A percentile compares a stretch with the other conserved stretches of the same genome.
These are phyloP conservation scores for Salvelinus sp. DNA, from an alignment of 2,113 vertebrate species.

Conservation along the genomic window DNA sequence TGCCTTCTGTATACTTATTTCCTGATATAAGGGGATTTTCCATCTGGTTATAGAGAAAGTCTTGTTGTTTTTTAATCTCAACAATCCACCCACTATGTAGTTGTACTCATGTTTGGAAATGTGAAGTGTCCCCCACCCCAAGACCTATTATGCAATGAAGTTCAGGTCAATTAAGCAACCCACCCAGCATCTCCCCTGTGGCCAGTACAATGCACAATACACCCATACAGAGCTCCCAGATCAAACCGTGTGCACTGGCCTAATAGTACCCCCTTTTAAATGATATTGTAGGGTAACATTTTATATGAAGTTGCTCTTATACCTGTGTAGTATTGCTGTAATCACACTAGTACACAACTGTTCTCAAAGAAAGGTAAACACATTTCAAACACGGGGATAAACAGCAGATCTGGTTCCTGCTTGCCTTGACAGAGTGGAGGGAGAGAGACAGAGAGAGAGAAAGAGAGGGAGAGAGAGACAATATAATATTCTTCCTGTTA, in stretches of 20 bases:
- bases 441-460: conserved; percentile 1
- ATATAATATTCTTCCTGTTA: conserved; percentile 53
- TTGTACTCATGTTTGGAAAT: conserved; percentile 25
- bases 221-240: conserved; percentile 10
- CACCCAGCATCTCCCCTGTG: conserved; percentile 33
- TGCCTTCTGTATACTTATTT: background rate
- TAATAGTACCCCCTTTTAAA: conserved; percentile 23
- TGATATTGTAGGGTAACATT: conserved; percentile 27
- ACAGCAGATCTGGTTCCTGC: conserved; percentile 20
- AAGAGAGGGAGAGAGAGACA: conserved; percentile 4
- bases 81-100: conserved; percentile 27
- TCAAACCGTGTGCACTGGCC: background rate
- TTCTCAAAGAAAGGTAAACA: conserved; percentile 41
- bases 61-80: background rate
- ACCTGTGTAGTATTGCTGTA: too few species aligned
- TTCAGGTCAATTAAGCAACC: conserved; percentile 39
- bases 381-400: conserved; percentile 41
- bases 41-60: background rate
- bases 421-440: conserved; percentile 29
- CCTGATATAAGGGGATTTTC: background rate
- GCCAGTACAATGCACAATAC: conserved; percentile 40
- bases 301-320: conserved; percentile 20
- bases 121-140: conserved; percentile 18
- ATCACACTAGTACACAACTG: conserved; percentile 41
- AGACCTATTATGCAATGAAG: conserved; percentile 46